Conservation (phyloP, 2,888 invertebrate genomes). For the Phlogophora meticulosa region DNA sequence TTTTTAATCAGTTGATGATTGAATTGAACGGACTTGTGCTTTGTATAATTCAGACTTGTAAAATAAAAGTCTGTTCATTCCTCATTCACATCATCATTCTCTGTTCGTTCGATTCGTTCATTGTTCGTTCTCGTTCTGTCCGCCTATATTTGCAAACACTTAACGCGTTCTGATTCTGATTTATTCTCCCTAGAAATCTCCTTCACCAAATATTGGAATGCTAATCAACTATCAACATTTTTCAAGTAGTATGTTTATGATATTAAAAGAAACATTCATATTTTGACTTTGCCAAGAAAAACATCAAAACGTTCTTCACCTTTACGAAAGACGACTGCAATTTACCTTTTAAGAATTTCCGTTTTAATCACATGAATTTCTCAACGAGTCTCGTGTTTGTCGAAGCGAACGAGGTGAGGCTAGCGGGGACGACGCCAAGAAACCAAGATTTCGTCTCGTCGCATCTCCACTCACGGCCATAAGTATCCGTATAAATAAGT, state of each 20-base stretch:
- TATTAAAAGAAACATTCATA: slow-evolving; percentile 3
- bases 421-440: slow-evolving; percentile 37
- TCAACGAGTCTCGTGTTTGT: slow-evolving; percentile 39
- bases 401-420: slow-evolving; percentile 60
- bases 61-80: too few species aligned
- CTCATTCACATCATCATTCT: too few species aligned
- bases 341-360: slow-evolving; percentile 34
- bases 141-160: too few species aligned
- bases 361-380: slow-evolving; percentile 44
- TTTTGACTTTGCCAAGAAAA: slow-evolving; percentile 23
- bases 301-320: slow-evolving; percentile 12
- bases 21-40: too few species aligned
- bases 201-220: neutral
- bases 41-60: too few species aligned
- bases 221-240: neutral
- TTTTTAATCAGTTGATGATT: too few species aligned
- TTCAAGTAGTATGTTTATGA: neutral
- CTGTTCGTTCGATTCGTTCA: too few species aligned
- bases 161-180: too few species aligned
- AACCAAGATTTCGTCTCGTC: slow-evolving; percentile 53
- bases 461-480: slow-evolving; percentile 41
- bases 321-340: slow-evolving; percentile 17
- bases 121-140: too few species aligned
- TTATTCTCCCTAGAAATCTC: neutral
- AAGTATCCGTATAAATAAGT: slow-evolving; percentile 54